These are phyloP conservation scores for Solea solea DNA, from an alignment of 2,113 vertebrate species.

Conservation along the genomic window DNA sequence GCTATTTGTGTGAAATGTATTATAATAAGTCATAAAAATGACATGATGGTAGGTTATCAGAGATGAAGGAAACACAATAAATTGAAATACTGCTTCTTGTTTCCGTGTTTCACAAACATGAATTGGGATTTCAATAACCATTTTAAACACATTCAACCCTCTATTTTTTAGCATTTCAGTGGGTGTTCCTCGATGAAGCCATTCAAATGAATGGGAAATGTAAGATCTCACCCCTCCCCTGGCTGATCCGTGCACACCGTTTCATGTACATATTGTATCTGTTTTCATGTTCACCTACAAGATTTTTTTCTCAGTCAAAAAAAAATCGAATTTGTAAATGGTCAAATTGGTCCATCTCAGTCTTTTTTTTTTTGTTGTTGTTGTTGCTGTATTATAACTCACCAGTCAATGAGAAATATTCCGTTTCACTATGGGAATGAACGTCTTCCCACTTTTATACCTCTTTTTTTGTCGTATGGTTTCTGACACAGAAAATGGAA, in stretches of 20 bases:
- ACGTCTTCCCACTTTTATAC: constrained; percentile 72
- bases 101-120: too few relatives aligned
- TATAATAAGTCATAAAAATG: too few relatives aligned
- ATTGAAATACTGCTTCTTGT: too few relatives aligned
- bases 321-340: constrained; percentile 67
- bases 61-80: too few relatives aligned
- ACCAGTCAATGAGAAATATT: constrained; percentile 28
- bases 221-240: constrained; percentile 27
- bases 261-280: constrained; percentile 75
- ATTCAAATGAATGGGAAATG: not conserved
- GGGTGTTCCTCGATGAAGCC: not conserved
- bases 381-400: constrained; percentile 62
- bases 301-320: constrained; percentile 75
- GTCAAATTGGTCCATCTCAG: constrained; percentile 57
- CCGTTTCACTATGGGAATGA: constrained; percentile 61
- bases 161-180: constrained; percentile 4
- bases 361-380: constrained; percentile 52
- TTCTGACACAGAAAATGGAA: constrained; percentile 60
- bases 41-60: too few relatives aligned
- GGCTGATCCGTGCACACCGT: constrained; percentile 67
- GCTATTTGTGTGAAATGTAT: too few relatives aligned
- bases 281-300: constrained; percentile 73
- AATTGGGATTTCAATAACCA: too few relatives aligned
- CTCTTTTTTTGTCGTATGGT: constrained; percentile 74
- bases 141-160: too few relatives aligned